Evolutionary conservation across 53 echinoderm and acorn worm genomes (phyloP).

Genomic region (Arbacia lixula): DNA sequence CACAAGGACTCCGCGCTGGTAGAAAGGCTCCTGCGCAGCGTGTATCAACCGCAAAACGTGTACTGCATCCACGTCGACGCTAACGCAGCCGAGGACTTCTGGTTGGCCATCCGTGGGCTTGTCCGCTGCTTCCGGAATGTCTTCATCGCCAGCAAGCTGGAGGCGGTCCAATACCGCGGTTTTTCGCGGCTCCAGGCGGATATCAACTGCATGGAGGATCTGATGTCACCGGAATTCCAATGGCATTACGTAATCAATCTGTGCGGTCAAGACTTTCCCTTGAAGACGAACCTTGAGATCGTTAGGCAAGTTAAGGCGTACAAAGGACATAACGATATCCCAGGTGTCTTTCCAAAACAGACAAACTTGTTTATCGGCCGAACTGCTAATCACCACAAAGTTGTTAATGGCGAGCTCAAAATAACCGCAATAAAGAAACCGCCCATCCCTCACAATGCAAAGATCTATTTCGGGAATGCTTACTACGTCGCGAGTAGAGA

Average conservation of each 20-base stretch:
- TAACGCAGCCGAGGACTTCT: slow-evolving; percentile 39
- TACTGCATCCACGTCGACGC: slow-evolving; percentile 71
- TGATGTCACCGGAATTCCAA: not conserved
- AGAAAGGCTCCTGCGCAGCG: slow-evolving; percentile 61
- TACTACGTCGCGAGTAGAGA: slow-evolving; percentile 44
- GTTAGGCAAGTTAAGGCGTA: slow-evolving; percentile 49
- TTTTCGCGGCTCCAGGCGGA: slow-evolving; percentile 51
- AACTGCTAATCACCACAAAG: not conserved
- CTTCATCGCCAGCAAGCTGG: slow-evolving; percentile 59
- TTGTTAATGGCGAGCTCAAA: not conserved
- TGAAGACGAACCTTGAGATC: slow-evolving; percentile 75
- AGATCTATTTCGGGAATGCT: slow-evolving; percentile 59
- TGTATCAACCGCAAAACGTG: slow-evolving; percentile 73
- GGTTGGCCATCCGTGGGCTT: slow-evolving; percentile 45
- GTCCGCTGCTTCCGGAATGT: slow-evolving; percentile 69
- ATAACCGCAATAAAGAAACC: slow-evolving; percentile 19
- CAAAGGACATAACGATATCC: slow-evolving; percentile 60
- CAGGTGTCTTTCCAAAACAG: slow-evolving; percentile 30
- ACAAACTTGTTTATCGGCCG: slow-evolving; percentile 1
- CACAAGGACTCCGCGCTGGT: slow-evolving; percentile 62
- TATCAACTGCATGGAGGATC: slow-evolving; percentile 67
- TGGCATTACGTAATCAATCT: slow-evolving; percentile 74
- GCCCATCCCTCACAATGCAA: slow-evolving; percentile 47
- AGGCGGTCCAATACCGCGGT: slow-evolving; percentile 43
- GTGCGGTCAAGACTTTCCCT: slow-evolving; percentile 75